Conservation (phyloP, 2,797 vertebrate genomes). For the Nyctibius grandis region DNA sequence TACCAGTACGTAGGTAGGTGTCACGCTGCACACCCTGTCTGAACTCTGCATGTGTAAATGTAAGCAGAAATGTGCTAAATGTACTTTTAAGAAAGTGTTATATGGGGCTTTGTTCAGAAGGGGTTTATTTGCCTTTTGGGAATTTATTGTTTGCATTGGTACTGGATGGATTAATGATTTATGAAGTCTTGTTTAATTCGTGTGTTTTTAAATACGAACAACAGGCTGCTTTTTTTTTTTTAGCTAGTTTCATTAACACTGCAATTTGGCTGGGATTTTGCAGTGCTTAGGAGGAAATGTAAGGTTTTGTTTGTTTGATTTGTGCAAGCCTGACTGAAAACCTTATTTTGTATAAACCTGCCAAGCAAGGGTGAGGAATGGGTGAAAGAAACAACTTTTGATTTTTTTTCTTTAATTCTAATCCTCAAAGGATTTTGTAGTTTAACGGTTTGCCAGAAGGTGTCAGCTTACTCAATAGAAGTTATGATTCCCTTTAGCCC, state of each 20-base stretch:
- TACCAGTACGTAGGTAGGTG: neutral
- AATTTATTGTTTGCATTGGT: neutral
- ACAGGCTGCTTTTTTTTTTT: neutral
- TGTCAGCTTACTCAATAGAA: constrained; percentile 46
- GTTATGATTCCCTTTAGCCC: neutral
- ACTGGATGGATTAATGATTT: neutral
- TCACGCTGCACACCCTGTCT: neutral
- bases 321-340: neutral
- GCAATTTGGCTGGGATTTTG: neutral
- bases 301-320: neutral
- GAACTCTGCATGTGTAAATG: neutral
- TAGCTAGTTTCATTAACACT: neutral
- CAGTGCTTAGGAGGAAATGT: neutral
- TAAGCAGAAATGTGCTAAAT: neutral
- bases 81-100: neutral
- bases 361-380: neutral
- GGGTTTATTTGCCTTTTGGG: neutral
- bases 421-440: neutral
- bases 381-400: neutral
- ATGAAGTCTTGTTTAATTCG: neutral
- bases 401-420: neutral
- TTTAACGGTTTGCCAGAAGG: constrained; percentile 36
- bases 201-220: neutral
- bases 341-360: neutral
- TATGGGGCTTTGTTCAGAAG: neutral